These are phyloP conservation scores for Piliocolobus tephrosceles DNA, from an alignment of 2,113 vertebrate genomes.

Conservation along the genomic window DNA sequence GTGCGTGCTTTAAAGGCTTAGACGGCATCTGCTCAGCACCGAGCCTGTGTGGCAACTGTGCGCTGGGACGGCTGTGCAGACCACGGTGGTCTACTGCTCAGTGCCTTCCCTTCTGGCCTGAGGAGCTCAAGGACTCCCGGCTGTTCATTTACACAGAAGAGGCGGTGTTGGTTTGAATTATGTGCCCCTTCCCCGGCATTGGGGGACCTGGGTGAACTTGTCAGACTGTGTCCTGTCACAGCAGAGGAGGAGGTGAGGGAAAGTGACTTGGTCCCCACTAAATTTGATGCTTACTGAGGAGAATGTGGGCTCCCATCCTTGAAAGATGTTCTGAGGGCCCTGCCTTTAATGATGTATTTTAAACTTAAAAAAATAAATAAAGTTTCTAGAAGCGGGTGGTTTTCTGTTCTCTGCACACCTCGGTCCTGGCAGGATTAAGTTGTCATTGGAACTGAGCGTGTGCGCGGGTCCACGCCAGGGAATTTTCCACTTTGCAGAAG, in stretches of 20 bases:
- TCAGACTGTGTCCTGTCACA: neutral
- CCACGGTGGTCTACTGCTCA: neutral
- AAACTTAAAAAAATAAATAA: neutral
- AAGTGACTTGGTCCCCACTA: neutral
- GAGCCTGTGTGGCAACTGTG: constrained; percentile 73
- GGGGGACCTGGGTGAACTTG: neutral
- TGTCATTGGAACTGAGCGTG: constrained; percentile 61
- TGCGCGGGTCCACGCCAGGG: constrained; percentile 60
- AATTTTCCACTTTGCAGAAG: constrained; percentile 70
- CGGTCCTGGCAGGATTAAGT: constrained; percentile 64
- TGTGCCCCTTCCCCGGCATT: neutral
- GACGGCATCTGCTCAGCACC: constrained; percentile 85
- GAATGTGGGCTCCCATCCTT: neutral
- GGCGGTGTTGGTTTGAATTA: neutral
- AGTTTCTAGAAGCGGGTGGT: constrained; percentile 43
- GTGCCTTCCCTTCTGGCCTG: neutral
- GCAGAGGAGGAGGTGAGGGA: neutral
- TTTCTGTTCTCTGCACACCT: constrained; percentile 63
- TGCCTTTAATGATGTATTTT: constrained; percentile 35
- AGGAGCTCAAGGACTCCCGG: neutral
- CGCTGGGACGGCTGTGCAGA: constrained; percentile 62
- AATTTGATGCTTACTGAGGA: neutral
- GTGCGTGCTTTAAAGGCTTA: constrained; percentile 86
- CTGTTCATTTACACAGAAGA: neutral
- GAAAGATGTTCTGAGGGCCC: neutral